A percentile compares a stretch with the other conserved stretches of the same genome.
phyloP scores from a whole-genome alignment of 2,888 invertebrate genomes.

The Physocephala rufipes region DNA sequence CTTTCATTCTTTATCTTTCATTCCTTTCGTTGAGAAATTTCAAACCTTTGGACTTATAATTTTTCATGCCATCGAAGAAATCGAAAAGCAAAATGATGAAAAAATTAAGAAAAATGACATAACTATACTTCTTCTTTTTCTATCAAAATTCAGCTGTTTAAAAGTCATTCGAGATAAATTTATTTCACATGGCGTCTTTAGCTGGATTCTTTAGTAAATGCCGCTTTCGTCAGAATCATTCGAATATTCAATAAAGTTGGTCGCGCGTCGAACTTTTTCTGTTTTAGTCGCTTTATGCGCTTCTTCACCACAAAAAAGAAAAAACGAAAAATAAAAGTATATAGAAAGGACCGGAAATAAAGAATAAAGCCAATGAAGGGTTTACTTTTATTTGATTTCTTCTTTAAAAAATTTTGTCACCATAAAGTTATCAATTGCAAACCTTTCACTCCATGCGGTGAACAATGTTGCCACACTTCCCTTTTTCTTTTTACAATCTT shows the following conservation, averaged over 20 bases:
- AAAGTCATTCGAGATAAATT: slow-evolving; percentile 11
- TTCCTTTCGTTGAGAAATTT: too few relatives aligned
- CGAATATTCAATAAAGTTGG: slow-evolving; percentile 6
- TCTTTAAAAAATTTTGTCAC: neutral
- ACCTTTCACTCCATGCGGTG: slow-evolving; percentile 7
- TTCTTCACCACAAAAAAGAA: neutral
- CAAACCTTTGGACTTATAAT: too few relatives aligned
- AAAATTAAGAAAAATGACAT: neutral
- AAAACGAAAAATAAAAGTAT: too few relatives aligned
- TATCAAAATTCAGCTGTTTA: neutral
- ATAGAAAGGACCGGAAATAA: neutral
- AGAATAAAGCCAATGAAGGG: slow-evolving; percentile 7
- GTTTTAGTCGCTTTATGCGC: neutral
- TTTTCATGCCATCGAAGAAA: too few relatives aligned
- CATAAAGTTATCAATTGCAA: slow-evolving; percentile 14
- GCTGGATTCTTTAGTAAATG: neutral
- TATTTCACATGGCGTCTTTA: neutral
- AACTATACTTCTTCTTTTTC: neutral
- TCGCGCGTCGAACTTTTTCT: neutral
- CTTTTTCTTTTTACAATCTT: neutral
- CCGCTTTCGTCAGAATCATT: neutral
- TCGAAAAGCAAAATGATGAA: neutral
- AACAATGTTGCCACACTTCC: slow-evolving; percentile 14
- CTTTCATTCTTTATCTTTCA: too few relatives aligned
- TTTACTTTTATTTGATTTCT: neutral